Percentiles rank a stretch among this genome's conserved stretches.
Conservation (phyloP, 2,888 invertebrate genomes). For the Trachelus troglodyta region DNA sequence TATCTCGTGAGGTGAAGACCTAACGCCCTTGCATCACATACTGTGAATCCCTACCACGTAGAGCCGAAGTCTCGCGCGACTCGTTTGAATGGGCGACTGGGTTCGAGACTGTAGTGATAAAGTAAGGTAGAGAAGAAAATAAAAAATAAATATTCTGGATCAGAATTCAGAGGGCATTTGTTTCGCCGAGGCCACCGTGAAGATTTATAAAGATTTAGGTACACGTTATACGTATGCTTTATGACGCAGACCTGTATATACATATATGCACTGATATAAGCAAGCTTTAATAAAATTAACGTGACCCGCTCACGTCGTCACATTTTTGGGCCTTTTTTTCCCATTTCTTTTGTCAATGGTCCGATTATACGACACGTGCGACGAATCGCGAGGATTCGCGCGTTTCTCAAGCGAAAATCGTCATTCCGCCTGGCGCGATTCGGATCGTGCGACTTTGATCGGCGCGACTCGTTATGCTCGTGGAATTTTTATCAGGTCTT, state of each 20-base stretch:
- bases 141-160: slow-evolving; percentile 23
- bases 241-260: background rate
- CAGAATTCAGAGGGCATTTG: slow-evolving; percentile 40
- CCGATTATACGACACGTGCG: slow-evolving; percentile 21
- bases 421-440: background rate
- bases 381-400: slow-evolving; percentile 6
- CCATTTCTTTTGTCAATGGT: background rate
- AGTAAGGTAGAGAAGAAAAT: background rate
- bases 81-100: background rate
- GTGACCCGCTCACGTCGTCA: background rate
- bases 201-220: slow-evolving; percentile 32
- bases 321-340: slow-evolving; percentile 7
- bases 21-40: background rate
- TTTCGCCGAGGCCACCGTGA: slow-evolving; percentile 21
- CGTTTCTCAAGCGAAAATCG: background rate
- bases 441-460: slow-evolving; percentile 17
- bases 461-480: slow-evolving; percentile 1
- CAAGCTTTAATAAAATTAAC: slow-evolving; percentile 5
- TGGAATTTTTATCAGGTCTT: background rate
- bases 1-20: background rate
- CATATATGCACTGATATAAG: background rate
- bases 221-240: slow-evolving; percentile 29
- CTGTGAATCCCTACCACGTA: background rate
- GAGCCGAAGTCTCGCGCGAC: background rate
- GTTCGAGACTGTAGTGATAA: slow-evolving; percentile 3